Evolutionary conservation across 2,888 invertebrate species (phyloP).

Genomic region (Pseudeuparius sepicola): DNA sequence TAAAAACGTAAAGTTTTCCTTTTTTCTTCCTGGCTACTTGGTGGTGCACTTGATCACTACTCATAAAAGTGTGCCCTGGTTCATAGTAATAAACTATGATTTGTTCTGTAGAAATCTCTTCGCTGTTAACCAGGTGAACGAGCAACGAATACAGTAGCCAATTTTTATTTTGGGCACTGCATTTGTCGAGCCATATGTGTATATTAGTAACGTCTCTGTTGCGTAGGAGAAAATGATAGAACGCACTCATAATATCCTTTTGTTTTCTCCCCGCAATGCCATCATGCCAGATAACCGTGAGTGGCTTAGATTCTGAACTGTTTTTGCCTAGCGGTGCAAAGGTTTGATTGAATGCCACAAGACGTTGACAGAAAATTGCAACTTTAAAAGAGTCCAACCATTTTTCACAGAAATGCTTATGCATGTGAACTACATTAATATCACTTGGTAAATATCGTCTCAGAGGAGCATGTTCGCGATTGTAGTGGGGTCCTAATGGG

Average conservation of each 20-base stretch:
- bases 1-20: conserved; percentile 10
- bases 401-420: conserved; percentile 4
- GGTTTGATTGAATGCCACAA: conserved; percentile 6
- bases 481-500: conserved; percentile 4
- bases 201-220: conserved; percentile 6
- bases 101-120: conserved; percentile 1
- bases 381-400: conserved; percentile 4
- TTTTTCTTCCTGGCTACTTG: conserved; percentile 10
- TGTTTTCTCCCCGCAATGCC: too few relatives aligned
- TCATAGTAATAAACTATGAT: conserved; percentile 1
- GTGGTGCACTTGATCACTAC: conserved; percentile 5
- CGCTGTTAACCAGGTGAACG: conserved; percentile 5
- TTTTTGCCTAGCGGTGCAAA: conserved; percentile 6
- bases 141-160: conserved; percentile 4
- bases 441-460: conserved; percentile 1
- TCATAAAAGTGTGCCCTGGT: conserved; percentile 4
- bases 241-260: too few relatives aligned
- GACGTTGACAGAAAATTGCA: conserved; percentile 5
- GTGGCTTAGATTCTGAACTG: background rate
- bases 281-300: conserved; percentile 7
- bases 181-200: conserved; percentile 6
- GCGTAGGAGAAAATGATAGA: too few relatives aligned
- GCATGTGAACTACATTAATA: conserved; percentile 4
- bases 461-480: conserved; percentile 5
- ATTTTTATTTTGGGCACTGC: conserved; percentile 7